Evolutionary conservation across 23 tunicate genomes (phyloP), one percentile per base, ranked within the genome.

Genomic region (Trididemnum miniatum): DNA sequence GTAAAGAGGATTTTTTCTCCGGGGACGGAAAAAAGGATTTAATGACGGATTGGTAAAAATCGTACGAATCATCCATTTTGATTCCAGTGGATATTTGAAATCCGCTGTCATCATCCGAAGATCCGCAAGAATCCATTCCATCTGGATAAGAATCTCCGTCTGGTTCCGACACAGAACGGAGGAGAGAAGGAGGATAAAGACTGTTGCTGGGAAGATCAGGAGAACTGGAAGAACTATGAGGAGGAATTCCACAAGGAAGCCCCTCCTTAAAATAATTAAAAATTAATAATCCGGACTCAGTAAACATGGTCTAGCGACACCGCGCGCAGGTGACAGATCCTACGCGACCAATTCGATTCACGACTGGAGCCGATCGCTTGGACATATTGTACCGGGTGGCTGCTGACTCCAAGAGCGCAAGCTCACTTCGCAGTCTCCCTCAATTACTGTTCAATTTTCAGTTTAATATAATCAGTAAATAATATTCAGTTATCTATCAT

Each of bases 61-160:
- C 67, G 2, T 71, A 52, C 1, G 76, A 65, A 50, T 67, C 75
- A 32, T 67, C 38, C 7, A 4, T n/a, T 4, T 67, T 67, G n/a
- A 12, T 49, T 23, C 31, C 60, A n/a, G 18, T 9, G 3, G 80
- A 83, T 0, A 77, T 35, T 38, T 83, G 87, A 25, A 83, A 72
- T 35, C 87, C 87, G 59, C 80, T 71, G 59, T 83, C 87, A 1
- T 65, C 87, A 29, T 74, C 87, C 1, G 87, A 83, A 65, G 75
- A 67, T 24, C 18, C 38, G 32, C 7, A 5, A 5, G 15, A 22
- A 33, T 33, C 69, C 37, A 3, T 2, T 31, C 4, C 35, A 30
- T 33, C 82, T 5, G 75, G 20, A 67, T 31, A 67, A 67, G 7
- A 3, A 7, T 67, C 75, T 32, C n/a, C 34, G 37, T 71, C 52